Evolutionary conservation across 2,113 vertebrate species (phyloP).

Genomic region (Chauna torquata): DNA sequence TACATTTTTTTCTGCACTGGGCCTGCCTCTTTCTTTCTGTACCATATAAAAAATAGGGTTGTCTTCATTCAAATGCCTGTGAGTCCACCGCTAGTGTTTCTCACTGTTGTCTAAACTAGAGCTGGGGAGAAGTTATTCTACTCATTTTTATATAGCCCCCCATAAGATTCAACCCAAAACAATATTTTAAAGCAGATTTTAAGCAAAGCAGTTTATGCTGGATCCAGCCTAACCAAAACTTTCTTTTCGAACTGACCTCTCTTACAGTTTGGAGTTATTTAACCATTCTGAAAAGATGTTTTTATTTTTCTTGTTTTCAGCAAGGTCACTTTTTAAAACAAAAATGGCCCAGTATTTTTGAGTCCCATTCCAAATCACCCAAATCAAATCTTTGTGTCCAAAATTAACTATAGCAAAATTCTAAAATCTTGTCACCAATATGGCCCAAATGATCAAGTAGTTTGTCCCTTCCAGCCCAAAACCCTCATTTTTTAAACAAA

Average conservation of each 20-base stretch:
- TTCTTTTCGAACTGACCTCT: neutral
- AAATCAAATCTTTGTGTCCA: neutral
- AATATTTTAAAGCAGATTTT: conserved; percentile 13
- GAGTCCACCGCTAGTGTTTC: neutral
- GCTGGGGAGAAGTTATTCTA: neutral
- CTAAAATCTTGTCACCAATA: neutral
- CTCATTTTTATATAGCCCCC: neutral
- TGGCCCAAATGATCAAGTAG: neutral
- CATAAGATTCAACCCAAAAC: neutral
- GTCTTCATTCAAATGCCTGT: neutral
- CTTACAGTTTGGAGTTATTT: neutral
- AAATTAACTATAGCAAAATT: neutral
- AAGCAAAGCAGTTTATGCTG: neutral
- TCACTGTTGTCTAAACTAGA: neutral
- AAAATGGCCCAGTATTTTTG: neutral
- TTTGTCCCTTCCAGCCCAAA: neutral
- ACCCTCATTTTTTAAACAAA: neutral
- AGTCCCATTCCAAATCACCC: neutral
- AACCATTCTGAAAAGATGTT: neutral
- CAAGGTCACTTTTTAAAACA: neutral
- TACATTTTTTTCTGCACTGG: neutral
- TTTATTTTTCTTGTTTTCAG: neutral
- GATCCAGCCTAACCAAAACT: neutral
- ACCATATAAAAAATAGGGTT: neutral
- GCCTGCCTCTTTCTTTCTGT: neutral